Evolutionary conservation across 2,113 vertebrate genomes (phyloP), one percentile per base, ranked within the genome.

Genomic region (Coptodon rendalli): DNA sequence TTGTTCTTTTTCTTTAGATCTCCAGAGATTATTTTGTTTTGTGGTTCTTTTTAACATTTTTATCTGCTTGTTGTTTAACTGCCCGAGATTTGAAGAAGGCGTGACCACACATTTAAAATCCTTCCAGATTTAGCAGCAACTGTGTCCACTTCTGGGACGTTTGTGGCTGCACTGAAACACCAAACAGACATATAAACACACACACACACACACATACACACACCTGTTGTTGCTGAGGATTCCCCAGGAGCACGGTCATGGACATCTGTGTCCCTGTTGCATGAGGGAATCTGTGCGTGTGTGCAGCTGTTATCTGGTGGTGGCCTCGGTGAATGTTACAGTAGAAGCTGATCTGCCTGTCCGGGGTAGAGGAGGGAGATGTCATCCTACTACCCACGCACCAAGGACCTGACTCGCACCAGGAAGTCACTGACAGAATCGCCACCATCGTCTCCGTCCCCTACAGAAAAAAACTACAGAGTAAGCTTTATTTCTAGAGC

Each of bases 391-490:
- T 98, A 96, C 93, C 95, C 96, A 14, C 97, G 98, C 91, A 98
- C 96, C 95, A 99, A 99, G 95, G 98, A 99, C 9, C 97, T 98
- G 57, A 96, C 97, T 40, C 97, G 97, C 90, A 97, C 96, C 96
- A 98, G 98, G 96, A 99, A 97, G 94, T 97, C 98, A 63, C 93
- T 98, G 95, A 97, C 97, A 84, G 98, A 99, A 66, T 99, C 97
- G 27, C 97, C 98, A 54, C 98, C 98, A 0, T 97, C 97, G 53
- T 98, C 98, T 91, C 98, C 98, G 82, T 98, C 98, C 92, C 97
- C 96, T 61, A 97, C 97, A 53, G 97, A 97, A 95, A 99, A 98
- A 97, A 98, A 97, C 2, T 97, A 97, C 96, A 97, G 97, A 98
- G 98, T 99, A 99, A 99, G 50, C 29, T 86, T 81, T 45, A 80